Evolutionary conservation across 2,888 invertebrate genomes (phyloP), one percentile per base, ranked within the genome.

Genomic region (Ochropacha duplaris): DNA sequence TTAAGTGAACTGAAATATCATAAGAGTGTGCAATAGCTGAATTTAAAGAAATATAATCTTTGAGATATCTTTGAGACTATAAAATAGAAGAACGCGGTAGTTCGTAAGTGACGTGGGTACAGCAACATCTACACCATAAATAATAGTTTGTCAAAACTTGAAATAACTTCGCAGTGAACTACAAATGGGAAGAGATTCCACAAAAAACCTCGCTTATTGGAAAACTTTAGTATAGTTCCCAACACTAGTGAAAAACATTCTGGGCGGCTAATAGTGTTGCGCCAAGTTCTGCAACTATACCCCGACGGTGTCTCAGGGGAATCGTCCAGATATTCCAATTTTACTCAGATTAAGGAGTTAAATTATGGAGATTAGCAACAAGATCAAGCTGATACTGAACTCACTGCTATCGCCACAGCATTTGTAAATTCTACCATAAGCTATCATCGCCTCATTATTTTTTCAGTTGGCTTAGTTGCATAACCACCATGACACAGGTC

Each of bases 121-220:
- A 28, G n/a, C 2, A 24, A 26, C 16, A 52, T 9, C 22, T 4
- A 9, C 44, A 44, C 19, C 31, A 16, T 31, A 52, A 51, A 24
- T 31, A 19, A 34, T 22, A 52, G n/a, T 31, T 34, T 52, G 31
- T 52, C 52, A 52, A 34, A 34, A 52, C 52, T 34, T 52, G 22
- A 52, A 50, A 52, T 52, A 5, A 52, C 52, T 52, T 52, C 34
- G 22, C 52, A 52, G 52, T 52, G 5, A 52, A 31, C 31, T 52
- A 22, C 14, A 52, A 22, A 52, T 34, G 34, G 31, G 11, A 51
- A 31, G 31, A 22, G 72, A 74, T 68, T 71, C 65, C 65, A 64
- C 71, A 64, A 71, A 77, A 79, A 79, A 79, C 71, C 73, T 72
- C 71, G 74, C 79, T 79, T 81, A 82, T 83, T 80, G 79, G 79